Percentiles rank a stretch among this genome's conserved stretches.
Evolutionary conservation across 2,888 invertebrate species (phyloP).

Genomic region (Leptinotarsa juncta): DNA sequence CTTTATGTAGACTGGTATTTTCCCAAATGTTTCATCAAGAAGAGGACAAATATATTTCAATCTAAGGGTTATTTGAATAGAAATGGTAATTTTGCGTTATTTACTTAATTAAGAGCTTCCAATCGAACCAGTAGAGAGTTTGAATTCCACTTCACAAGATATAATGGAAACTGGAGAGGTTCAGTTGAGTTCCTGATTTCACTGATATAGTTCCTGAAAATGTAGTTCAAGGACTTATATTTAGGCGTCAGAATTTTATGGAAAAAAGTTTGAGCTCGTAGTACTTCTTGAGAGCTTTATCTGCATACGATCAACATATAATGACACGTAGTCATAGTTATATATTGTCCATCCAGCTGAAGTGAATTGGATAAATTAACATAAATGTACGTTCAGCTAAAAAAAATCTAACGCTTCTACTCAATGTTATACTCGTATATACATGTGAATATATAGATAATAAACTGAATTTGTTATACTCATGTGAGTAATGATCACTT

Average conservation of each 20-base stretch:
- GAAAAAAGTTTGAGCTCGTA: background rate
- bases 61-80: slow-evolving; percentile 14
- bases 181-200: slow-evolving; percentile 30
- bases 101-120: slow-evolving; percentile 36
- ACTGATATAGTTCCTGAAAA: slow-evolving; percentile 14
- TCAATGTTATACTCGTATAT: no score
- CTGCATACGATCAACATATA: background rate
- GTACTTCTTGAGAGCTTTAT: background rate
- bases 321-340: background rate
- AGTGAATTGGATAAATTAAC: background rate
- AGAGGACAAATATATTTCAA: slow-evolving; percentile 12
- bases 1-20: background rate
- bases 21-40: background rate
- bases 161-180: slow-evolving; percentile 32
- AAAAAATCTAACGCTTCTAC: no score
- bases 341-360: background rate
- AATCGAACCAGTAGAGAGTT: slow-evolving; percentile 32
- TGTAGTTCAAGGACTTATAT: slow-evolving; percentile 19
- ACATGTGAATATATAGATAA: no score
- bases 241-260: background rate
- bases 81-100: slow-evolving; percentile 36
- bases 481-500: no score
- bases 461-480: no score
- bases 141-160: slow-evolving; percentile 30
- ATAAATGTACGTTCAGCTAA: background rate